Evolutionary conservation across 2,888 invertebrate genomes (phyloP), one percentile per base, ranked within the genome.

Genomic region (Pomacea canaliculata): DNA sequence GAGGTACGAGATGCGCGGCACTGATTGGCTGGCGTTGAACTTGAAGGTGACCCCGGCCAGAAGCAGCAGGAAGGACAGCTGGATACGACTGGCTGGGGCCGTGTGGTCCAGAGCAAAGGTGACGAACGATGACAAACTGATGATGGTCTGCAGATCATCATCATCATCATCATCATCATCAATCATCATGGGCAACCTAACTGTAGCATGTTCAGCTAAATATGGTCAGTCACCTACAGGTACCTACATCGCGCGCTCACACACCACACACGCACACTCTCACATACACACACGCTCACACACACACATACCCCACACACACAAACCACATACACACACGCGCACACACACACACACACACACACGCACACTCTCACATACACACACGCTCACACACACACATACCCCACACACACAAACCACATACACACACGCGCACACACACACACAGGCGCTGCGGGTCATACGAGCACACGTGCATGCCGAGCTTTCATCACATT

Each of bases 41-140:
- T 89, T 89, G 84, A 90, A 90, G 23, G 90, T 87, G 56, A 90
- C 89, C 3, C 88, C 87, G 7, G 90, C 90, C 59, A 90, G 83
- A 3, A 89, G 83, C 9, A 90, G 82, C 12, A 88, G 89, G 81
- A 89, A 90, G 63, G 89, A 87, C 62, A 90, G 77, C 81, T 90
- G 89, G 2, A 90, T 85, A 27, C 90, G 81, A 80, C 87, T 88
- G 81, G 89, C 89, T 12, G 88, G 88, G 56, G 85, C 76, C 46
- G 79, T 80, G 1, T 83, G 83, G 70, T 85, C 83, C 13, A 90
- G 89, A 23, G 89, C 85, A 77, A 90, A 90, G 23, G 90, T 90
- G 9, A 88, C 85, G 75, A 90, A 85, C 9, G 88, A 87, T 78
- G 90, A 79, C 18, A 87, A 83, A 51, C 85, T 85, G 66, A 90